Evolutionary conservation across 1,140 invertebrate species (phyloP), one percentile per base, ranked within the genome.

Genomic region (Littorina saxatilis): DNA sequence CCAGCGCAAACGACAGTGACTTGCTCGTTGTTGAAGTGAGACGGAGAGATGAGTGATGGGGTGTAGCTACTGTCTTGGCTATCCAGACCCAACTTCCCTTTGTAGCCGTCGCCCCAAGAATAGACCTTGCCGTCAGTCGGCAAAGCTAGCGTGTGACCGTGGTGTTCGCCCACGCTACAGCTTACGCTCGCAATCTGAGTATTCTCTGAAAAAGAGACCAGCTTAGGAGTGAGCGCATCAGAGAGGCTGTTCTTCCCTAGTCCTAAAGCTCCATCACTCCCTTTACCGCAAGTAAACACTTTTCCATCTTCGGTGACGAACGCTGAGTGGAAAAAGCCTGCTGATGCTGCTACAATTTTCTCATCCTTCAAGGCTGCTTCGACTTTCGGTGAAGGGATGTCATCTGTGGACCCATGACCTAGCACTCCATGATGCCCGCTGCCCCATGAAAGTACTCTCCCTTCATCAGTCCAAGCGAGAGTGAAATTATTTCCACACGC

Each of bases 221-320:
- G 17, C 27, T 40, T 40, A 0, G 81, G 78, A 0, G 52, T 29
- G n/a, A 77, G 27, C 11, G 50, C 50, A 72, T 87, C 79, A 55
- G 96, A 89, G 50, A 95, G 96, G 0, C 94, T 87, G 0, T 95
- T 93, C 91, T 97, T 97, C 0, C 97, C 97, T 87, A 98, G 97
- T 29, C 94, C 98, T 3, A 98, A 93, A 91, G 98, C 98, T 0
- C 97, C 97, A 88, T 98, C 97, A 90, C 97, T 97, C 0, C 97
- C 97, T 93, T 98, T 97, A 15, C 98, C 98, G 96, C 97, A 98
- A 0, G 96, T 97, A 87, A 97, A 98, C 0, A 97, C 84, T 32
- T 81, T 82, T 27, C 90, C 97, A 90, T 98, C 97, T 32, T 96
- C 94, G 5, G 97, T 98, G 0, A 98, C 93, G 0, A 96, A 97